phyloP scores from a whole-genome alignment of 2,888 invertebrate genomes.

The Steinernema hermaphroditum region DNA sequence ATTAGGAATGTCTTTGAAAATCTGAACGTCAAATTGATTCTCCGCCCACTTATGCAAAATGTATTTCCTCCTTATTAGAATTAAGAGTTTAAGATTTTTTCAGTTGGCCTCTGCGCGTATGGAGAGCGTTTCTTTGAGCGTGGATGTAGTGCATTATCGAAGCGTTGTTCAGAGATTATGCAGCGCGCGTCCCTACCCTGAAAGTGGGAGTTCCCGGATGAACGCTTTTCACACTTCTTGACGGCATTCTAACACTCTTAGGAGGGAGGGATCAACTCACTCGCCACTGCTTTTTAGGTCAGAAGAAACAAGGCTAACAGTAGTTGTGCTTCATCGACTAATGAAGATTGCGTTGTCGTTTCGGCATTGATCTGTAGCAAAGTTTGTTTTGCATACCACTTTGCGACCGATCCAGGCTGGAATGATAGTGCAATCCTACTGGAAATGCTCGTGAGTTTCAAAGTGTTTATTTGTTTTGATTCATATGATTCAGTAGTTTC shows the following conservation, averaged over 20 bases:
- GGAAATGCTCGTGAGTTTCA: neutral
- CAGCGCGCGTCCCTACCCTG: too few relatives aligned
- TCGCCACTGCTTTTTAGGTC: too few relatives aligned
- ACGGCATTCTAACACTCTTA: too few relatives aligned
- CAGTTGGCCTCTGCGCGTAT: neutral
- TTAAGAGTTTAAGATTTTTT: constrained; percentile 9
- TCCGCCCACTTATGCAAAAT: constrained; percentile 27
- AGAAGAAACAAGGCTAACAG: too few relatives aligned
- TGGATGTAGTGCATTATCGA: too few relatives aligned
- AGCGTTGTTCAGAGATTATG: too few relatives aligned
- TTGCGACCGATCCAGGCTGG: constrained; percentile 35
- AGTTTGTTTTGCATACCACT: constrained; percentile 8
- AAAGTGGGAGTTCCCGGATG: too few relatives aligned
- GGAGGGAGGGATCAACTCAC: too few relatives aligned
- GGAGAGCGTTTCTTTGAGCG: too few relatives aligned
- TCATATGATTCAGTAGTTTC: neutral
- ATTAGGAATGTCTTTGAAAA: constrained; percentile 29
- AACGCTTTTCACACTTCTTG: too few relatives aligned
- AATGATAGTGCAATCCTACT: neutral
- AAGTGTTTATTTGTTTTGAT: neutral
- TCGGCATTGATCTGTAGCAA: constrained; percentile 20
- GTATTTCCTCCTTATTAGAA: constrained; percentile 14
- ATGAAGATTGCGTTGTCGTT: neutral
- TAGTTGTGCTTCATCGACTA: neutral
- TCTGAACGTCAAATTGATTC: constrained; percentile 25